A percentile compares a stretch with the other conserved stretches of the same genome.
These are phyloP conservation scores for Dolichoris vasculosae DNA, from an alignment of 1,140 invertebrate genomes.

Conservation along the genomic window DNA sequence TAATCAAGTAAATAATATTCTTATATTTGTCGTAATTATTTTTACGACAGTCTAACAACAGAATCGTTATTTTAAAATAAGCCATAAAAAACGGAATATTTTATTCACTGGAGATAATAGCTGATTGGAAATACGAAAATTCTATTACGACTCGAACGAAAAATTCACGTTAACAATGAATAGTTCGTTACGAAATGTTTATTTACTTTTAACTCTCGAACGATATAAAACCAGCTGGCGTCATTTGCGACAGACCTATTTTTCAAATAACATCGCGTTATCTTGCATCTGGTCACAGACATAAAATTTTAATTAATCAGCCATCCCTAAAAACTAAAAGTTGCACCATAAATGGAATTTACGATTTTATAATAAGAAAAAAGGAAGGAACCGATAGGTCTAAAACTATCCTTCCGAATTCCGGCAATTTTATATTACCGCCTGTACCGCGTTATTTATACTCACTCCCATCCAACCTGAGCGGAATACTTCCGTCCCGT, in stretches of 20 bases:
- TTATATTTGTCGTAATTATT: too few species aligned
- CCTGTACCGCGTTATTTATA: conserved; percentile 27
- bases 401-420: background rate
- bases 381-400: background rate
- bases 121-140: background rate
- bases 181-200: background rate
- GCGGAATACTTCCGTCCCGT: conserved; percentile 66
- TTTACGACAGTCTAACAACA: too few species aligned
- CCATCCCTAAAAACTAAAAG: background rate
- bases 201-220: background rate
- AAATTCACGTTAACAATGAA: too few species aligned
- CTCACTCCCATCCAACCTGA: conserved; percentile 64
- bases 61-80: too few species aligned
- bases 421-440: background rate
- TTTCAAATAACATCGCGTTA: background rate
- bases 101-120: too few species aligned
- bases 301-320: background rate
- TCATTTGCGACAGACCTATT: background rate
- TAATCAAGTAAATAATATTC: too few species aligned
- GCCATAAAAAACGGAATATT: too few species aligned
- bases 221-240: background rate
- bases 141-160: too few species aligned
- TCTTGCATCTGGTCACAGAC: background rate
- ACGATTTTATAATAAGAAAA: background rate
- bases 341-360: background rate